Percentiles rank a stretch among this genome's conserved stretches.
Evolutionary conservation across 2,888 invertebrate species (phyloP).

Genomic region (Meghimatium bilineatum): DNA sequence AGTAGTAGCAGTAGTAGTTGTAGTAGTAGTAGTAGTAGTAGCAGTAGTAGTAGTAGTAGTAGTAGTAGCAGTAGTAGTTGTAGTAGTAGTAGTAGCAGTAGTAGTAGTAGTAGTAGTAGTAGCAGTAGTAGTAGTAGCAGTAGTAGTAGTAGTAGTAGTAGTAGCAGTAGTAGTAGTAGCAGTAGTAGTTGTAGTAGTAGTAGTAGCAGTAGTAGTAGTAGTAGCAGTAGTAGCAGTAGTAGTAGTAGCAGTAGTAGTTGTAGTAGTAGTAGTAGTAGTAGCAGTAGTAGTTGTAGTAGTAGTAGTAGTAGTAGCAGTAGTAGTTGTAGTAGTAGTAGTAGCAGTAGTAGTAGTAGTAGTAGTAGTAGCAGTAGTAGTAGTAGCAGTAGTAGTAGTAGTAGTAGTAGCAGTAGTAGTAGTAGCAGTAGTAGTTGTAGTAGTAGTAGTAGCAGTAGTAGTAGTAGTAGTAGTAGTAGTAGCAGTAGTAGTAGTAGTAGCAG

Average conservation of each 20-base stretch:
- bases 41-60: not conserved
- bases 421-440: too few species aligned
- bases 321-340: too few species aligned
- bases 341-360: not conserved
- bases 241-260: not conserved
- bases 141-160: not conserved
- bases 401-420: too few species aligned
- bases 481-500: too few species aligned
- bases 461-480: too few species aligned
- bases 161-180: not conserved
- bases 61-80: not conserved
- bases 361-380: not conserved
- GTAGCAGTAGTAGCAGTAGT: not conserved
- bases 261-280: not conserved
- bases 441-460: too few species aligned
- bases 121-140: not conserved
- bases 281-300: not conserved
- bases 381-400: too few species aligned
- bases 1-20: too few species aligned
- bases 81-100: not conserved
- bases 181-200: constrained; percentile 3
- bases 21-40: not conserved
- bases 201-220: constrained; percentile 11
- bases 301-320: too few species aligned
- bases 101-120: not conserved